Base-by-base conservation (phyloP, 2,888 invertebrate species). In the Macrophya alboannulata region DNA sequence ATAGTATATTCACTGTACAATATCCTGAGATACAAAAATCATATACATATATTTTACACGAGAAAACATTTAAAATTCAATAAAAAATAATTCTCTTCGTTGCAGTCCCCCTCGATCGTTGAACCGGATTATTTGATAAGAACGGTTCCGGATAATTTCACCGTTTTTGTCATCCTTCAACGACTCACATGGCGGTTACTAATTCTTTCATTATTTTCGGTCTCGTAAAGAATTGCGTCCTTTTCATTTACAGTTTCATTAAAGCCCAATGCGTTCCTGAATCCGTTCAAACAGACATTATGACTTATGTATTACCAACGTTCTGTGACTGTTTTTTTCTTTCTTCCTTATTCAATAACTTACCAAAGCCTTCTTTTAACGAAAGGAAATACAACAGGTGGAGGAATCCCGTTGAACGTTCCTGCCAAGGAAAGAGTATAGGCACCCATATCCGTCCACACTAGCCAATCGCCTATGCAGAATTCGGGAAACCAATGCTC, bases 401-500 rank as follows among this genome's bases (percentile, higher is more conserved):
- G 89, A 1, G 92, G 92, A 88, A 95, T 95, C 68, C 96, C 96
- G 90, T 96, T 96, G 92, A 96, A 96, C 15, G 94, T 93, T 48
- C 95, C 95, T n/a, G 95, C 86, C 15, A 92, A 45, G 4, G 91
- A 94, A 86, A 95, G 91, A 12, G 95, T 95, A 91, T 95, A 95
- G 45, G 96, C 96, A 17, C 96, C 96, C 95, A 96, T 95, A 89
- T 96, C 94, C 55, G 92, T 91, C 94, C 96, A 96, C 87, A 94
- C 92, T 68, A 96, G 88, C 96, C 96, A 96, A 88, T 96, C 95
- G 0, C 95, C 96, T 21, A 95, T 93, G 3, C 94, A 90, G 90
- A 96, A 92, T 89, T 94, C 94, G 0, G 95, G 95, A 88, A 96
- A 92, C 62, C 92, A 87, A 85, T 93, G 93, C 85, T 93, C 87